Base-by-base conservation (phyloP, 2,113 vertebrate genomes). In the Sorex araneus region DNA sequence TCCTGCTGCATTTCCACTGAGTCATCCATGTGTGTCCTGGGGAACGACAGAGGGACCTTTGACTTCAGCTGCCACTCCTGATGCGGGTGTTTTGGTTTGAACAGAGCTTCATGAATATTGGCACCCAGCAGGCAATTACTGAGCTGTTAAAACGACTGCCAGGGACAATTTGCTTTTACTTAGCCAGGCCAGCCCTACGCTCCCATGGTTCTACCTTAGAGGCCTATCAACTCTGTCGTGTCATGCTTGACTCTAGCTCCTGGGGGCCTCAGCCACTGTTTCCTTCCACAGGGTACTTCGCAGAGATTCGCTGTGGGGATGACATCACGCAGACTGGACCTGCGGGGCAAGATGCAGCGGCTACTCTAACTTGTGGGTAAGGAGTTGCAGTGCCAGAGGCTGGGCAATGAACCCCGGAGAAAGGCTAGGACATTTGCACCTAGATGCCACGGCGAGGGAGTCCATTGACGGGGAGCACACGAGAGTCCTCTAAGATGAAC, bases 381-480 rank as follows among this genome's bases (percentile, higher is more conserved):
- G 32, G 60, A 10, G 60, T 23, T 79, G 45, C 27, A 40, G 13
- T 60, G 66, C 3, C 21, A 25, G 32, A 27, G 9, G 30, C 25
- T 54, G 32, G 90, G 47, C 16, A 25, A 73, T 25, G 30, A 27
- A 71, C 34, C 6, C 8, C 32, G 54, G 3, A 45, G 32, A 3
- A 28, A 2, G 6, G 70, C 84, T 16, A 63, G 70, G 45, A 40
- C 47, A 74, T 13, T 40, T 60, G 10, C 0, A 19, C 7, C 76
- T 47, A 9, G 4, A 36, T 43, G 71, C 23, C 13, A 18, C 7
- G 0, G 28, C 64, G 21, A 28, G 5, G 27, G 57, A 30, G 57
- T 21, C n/a, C 45, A 47, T 36, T 3, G 45, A 45, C 3, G 0
- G 0, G 4, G 18, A 54, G 15, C 13, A 5, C 30, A 25, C 19